Conservation (phyloP, 2,113 vertebrate species). For the Procavia capensis region DNA sequence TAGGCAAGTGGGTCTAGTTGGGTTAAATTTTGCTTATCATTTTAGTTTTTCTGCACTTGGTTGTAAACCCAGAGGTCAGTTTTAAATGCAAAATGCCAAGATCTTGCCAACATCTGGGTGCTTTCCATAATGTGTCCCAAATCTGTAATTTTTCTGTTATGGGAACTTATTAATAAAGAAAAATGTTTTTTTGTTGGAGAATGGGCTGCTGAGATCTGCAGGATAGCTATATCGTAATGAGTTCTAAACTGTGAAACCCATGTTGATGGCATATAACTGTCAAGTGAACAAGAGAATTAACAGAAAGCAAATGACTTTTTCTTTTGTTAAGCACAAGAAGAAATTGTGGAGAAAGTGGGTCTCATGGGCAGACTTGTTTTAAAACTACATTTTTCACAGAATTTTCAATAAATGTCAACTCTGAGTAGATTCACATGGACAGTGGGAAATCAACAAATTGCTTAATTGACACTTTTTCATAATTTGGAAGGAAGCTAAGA, state of each 20-base stretch:
- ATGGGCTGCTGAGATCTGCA: not conserved
- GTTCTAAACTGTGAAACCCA: not conserved
- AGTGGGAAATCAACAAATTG: not conserved
- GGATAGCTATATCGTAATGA: not conserved
- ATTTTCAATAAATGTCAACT: not conserved
- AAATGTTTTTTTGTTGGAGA: not conserved
- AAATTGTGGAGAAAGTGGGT: not conserved
- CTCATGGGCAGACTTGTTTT: not conserved
- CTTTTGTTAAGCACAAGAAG: not conserved
- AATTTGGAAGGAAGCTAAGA: slow-evolving; percentile 2
- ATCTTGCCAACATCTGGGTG: not conserved
- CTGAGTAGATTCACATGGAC: not conserved
- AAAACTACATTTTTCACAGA: slow-evolving; percentile 18
- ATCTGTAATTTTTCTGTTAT: not conserved
- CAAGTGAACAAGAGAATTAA: not conserved
- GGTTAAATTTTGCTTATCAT: not conserved
- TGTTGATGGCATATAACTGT: not conserved
- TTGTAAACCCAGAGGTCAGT: not conserved
- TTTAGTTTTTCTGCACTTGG: not conserved
- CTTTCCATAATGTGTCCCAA: not conserved
- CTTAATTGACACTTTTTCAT: slow-evolving; percentile 1
- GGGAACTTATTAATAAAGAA: slow-evolving; percentile 11
- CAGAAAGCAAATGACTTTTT: not conserved
- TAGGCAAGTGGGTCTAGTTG: not conserved
- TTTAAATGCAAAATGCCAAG: slow-evolving; percentile 39